phyloP scores from a whole-genome alignment of 2,797 vertebrate genomes.

The Oryzias sinensis region DNA sequence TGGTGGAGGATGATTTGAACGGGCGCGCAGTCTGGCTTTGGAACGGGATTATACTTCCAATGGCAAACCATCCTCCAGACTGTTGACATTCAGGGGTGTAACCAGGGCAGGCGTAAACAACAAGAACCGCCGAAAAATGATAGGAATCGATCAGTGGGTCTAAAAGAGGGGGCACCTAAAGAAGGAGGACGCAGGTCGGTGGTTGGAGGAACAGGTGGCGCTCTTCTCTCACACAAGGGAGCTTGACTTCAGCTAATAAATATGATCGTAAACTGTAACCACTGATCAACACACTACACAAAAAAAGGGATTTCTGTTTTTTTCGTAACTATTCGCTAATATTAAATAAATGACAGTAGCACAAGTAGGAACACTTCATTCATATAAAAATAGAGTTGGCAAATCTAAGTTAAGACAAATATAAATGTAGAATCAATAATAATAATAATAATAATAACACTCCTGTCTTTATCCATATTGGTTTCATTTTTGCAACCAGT shows the following conservation, averaged over 20 bases:
- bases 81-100: slow-evolving; percentile 73
- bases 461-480: too few relatives aligned
- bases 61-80: slow-evolving; percentile 56
- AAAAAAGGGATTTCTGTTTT: slow-evolving; percentile 16
- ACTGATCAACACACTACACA: slow-evolving; percentile 52
- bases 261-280: slow-evolving; percentile 60
- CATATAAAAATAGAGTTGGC: too few relatives aligned
- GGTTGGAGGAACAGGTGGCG: slow-evolving; percentile 65
- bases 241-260: slow-evolving; percentile 47
- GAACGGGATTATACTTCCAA: slow-evolving; percentile 72
- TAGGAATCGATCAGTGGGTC: slow-evolving; percentile 70
- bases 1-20: slow-evolving; percentile 65
- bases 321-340: too few relatives aligned
- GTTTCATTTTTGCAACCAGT: slow-evolving; percentile 28
- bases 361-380: too few relatives aligned
- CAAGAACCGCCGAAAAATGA: slow-evolving; percentile 64
- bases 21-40: slow-evolving; percentile 53
- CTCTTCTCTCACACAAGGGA: slow-evolving; percentile 39
- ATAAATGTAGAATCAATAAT: too few relatives aligned
- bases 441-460: too few relatives aligned
- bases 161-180: slow-evolving; percentile 22
- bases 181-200: slow-evolving; percentile 32
- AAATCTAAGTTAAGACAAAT: too few relatives aligned
- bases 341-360: too few relatives aligned
- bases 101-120: slow-evolving; percentile 72